phyloP scores from a whole-genome alignment of 2,797 vertebrate genomes.

The Bradypus variegatus region DNA sequence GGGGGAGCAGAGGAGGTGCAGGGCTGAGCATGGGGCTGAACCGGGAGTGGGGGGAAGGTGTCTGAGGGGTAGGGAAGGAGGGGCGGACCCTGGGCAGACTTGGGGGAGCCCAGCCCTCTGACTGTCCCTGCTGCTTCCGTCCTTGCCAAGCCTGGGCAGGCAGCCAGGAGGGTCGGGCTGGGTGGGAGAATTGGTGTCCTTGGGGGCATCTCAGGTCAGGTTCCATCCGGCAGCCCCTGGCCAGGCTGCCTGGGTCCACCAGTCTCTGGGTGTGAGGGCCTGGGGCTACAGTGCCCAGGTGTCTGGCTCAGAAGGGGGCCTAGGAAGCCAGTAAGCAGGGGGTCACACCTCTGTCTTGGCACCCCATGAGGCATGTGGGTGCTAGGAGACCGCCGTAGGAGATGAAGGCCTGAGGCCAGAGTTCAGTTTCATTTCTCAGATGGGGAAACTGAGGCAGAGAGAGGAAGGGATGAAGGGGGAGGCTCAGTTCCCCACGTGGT shows the following conservation, averaged over 20 bases:
- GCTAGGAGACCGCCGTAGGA: too few relatives aligned
- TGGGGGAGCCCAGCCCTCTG: not conserved
- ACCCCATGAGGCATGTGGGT: too few relatives aligned
- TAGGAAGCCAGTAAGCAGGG: not conserved
- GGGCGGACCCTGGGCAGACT: not conserved
- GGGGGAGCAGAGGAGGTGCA: not conserved
- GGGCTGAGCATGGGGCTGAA: not conserved
- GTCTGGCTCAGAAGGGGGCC: too few relatives aligned
- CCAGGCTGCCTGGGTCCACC: accelerated
- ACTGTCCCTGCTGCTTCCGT: not conserved
- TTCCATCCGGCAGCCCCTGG: not conserved
- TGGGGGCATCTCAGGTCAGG: not conserved
- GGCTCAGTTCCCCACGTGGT: not conserved
- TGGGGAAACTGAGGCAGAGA: not conserved
- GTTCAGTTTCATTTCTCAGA: not conserved
- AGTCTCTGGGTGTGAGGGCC: not conserved
- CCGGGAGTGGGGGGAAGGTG: not conserved
- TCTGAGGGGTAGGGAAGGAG: not conserved
- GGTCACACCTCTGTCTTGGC: too few relatives aligned
- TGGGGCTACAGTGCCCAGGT: not conserved
- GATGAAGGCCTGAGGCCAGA: not conserved
- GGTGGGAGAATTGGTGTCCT: not conserved
- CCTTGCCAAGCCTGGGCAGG: not conserved
- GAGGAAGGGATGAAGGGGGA: too few relatives aligned
- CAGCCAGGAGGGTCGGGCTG: not conserved